Conservation (phyloP, 2,888 invertebrate species). For the Phorcus lineatus region DNA sequence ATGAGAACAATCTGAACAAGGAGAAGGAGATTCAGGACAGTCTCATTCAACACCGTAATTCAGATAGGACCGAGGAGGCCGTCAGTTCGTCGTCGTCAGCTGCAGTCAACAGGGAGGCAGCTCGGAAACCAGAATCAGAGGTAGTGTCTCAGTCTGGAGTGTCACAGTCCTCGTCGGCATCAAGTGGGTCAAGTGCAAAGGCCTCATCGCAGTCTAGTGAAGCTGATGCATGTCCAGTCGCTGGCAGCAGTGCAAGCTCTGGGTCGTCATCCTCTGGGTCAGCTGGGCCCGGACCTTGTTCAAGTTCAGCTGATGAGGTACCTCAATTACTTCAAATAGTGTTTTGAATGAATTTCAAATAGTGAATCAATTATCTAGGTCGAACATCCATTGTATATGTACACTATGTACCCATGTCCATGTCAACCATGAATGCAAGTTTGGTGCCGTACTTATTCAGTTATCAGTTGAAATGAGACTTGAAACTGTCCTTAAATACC, state of each 20-base stretch:
- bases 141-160: not conserved
- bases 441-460: too few species aligned
- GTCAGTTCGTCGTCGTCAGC: not conserved
- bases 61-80: not conserved
- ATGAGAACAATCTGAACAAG: conserved; percentile 70
- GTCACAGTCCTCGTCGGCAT: not conserved
- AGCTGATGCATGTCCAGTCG: not conserved
- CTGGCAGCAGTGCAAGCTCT: not conserved
- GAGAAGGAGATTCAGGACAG: conserved; percentile 74
- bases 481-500: too few species aligned
- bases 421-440: too few species aligned
- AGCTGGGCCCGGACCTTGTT: not conserved
- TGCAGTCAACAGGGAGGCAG: not conserved
- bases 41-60: not conserved
- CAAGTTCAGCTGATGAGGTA: not conserved
- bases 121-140: not conserved
- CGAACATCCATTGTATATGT: too few species aligned
- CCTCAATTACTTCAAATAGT: too few species aligned
- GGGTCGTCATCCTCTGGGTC: not conserved
- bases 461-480: too few species aligned
- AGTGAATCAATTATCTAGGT: too few species aligned
- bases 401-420: too few species aligned
- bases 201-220: not conserved
- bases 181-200: not conserved
- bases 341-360: too few species aligned